phyloP scores from a whole-genome alignment of 2,888 invertebrate genomes.

The Ganaspis brasiliensis region DNA sequence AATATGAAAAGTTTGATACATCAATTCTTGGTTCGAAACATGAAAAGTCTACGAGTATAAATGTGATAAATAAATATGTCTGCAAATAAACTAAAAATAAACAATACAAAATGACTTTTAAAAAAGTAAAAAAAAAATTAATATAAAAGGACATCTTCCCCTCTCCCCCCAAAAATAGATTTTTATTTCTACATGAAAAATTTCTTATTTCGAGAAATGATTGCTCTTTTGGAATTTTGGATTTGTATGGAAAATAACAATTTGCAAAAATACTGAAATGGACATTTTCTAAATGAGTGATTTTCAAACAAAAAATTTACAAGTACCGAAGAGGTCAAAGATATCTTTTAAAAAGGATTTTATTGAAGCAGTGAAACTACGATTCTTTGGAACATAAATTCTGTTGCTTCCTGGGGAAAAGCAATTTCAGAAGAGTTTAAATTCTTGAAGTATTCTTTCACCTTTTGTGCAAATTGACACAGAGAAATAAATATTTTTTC shows the following conservation, averaged over 20 bases:
- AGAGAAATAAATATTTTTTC: conserved; percentile 11
- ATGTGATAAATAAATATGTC: too few species aligned
- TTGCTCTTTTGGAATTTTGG: not conserved
- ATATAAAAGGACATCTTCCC: too few species aligned
- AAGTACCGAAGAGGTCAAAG: conserved; percentile 1
- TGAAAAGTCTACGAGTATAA: too few species aligned
- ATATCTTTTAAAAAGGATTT: conserved; percentile 9
- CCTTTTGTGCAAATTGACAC: not conserved
- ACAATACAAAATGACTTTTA: too few species aligned
- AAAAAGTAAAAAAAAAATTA: too few species aligned
- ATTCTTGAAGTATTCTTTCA: conserved; percentile 5
- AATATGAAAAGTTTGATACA: too few species aligned
- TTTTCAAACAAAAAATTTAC: conserved; percentile 14
- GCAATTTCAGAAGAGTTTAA: conserved; percentile 28
- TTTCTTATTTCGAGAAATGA: too few species aligned
- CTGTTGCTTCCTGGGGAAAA: conserved; percentile 6
- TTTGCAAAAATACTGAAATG: not conserved
- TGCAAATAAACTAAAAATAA: too few species aligned
- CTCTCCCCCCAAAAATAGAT: too few species aligned
- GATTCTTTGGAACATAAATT: conserved; percentile 24
- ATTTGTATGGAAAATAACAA: not conserved
- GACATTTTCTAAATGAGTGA: not conserved
- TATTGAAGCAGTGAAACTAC: conserved; percentile 4
- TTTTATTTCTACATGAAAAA: too few species aligned
- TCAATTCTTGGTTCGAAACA: too few species aligned